phyloP scores from a whole-genome alignment of 2,797 vertebrate species.

The Taenioides sp. region DNA sequence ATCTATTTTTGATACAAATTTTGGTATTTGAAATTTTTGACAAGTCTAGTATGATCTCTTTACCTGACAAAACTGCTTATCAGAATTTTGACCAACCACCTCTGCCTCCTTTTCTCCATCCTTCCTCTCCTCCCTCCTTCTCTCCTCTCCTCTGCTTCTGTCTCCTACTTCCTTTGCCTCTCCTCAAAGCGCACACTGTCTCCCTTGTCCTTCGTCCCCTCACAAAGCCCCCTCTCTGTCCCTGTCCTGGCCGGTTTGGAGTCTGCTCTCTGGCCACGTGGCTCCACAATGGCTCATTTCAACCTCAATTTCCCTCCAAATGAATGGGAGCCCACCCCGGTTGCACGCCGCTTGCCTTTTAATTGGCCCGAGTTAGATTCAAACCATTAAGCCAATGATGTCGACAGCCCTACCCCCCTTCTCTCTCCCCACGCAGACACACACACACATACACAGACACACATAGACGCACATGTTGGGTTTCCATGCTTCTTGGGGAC shows the following conservation, averaged over 20 bases:
- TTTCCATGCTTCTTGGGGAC: too few relatives aligned
- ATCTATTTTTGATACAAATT: too few relatives aligned
- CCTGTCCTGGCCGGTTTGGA: slow-evolving; percentile 64
- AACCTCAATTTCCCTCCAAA: slow-evolving; percentile 82
- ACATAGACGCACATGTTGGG: too few relatives aligned
- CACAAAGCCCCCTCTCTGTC: slow-evolving; percentile 67
- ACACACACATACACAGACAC: slow-evolving; percentile 19
- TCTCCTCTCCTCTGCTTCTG: slow-evolving; percentile 39
- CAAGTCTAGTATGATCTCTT: background rate
- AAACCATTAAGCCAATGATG: slow-evolving; percentile 81
- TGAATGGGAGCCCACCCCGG: slow-evolving; percentile 73
- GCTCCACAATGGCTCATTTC: slow-evolving; percentile 79
- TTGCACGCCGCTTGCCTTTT: slow-evolving; percentile 71
- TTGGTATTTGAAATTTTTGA: background rate
- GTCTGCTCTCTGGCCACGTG: slow-evolving; percentile 74
- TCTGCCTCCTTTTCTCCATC: slow-evolving; percentile 41
- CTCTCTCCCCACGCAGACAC: slow-evolving; percentile 44
- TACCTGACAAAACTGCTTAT: background rate
- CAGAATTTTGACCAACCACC: slow-evolving; percentile 19
- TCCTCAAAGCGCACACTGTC: slow-evolving; percentile 68
- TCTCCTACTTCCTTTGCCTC: slow-evolving; percentile 64
- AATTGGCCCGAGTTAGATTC: slow-evolving; percentile 79
- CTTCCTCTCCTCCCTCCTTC: slow-evolving; percentile 47
- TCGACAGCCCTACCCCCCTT: slow-evolving; percentile 54
- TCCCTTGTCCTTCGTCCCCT: slow-evolving; percentile 53